Base-by-base conservation (phyloP, 2,797 vertebrate species). In the Rallus crepitans region DNA sequence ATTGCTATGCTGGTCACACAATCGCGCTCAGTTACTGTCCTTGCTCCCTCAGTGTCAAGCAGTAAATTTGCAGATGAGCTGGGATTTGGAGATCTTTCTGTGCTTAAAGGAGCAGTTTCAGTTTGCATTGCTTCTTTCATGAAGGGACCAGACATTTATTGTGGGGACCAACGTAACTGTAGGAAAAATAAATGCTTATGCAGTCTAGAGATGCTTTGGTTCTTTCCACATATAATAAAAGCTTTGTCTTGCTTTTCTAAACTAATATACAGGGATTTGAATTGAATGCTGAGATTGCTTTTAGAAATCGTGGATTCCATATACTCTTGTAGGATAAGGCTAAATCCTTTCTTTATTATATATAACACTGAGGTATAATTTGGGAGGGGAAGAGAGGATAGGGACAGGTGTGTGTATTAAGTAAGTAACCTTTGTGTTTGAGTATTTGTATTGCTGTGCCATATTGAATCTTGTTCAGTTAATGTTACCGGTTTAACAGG, bases 51-150 rank as follows among this genome's bases (percentile, higher is more conserved):
- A 57, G 70, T 81, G 59, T 82, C 91, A 83, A 77, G 79, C 84
- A 88, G 70, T 96, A 81, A 85, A 94, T 96, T 78, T 80, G 40
- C 71, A 92, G 82, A 81, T 82, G 53, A 94, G 63, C 35, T 83
- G 60, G 45, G 9, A 5, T 91, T 77, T 63, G 71, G 77, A 75
- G 31, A n/a, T 85, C 82, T 87, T 79, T 57, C 65, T 37, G 3
- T 53, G 76, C 37, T 92, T 83, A 92, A 87, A 96, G 48, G 15
- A 12, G 15, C 42, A 52, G 33, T 73, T 66, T 70, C 57, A 23
- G 15, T 79, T 93, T 78, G 57, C 45, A 63, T 21, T 70, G 63
- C 35, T 83, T 84, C 4, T 88, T 97, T 82, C 90, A 13, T 86
- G 30, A 90, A 35, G 25, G 57, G 81, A 78, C 20, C n/a, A 69